phyloP scores from a whole-genome alignment of 64 coral and sea anemone species.

The Pachyseris speciosa region DNA sequence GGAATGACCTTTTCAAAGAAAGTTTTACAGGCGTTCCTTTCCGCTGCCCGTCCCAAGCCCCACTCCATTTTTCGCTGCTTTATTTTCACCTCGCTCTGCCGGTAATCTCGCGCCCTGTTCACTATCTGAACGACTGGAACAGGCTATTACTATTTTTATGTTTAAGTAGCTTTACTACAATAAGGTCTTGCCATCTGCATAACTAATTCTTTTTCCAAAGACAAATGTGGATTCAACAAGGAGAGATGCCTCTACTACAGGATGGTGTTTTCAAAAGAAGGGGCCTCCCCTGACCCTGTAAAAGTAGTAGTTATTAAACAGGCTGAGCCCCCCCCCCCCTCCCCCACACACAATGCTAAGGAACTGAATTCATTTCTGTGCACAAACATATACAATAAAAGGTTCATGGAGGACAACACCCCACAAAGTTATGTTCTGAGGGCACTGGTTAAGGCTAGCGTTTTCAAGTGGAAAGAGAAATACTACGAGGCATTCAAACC shows the following conservation, averaged over 20 bases:
- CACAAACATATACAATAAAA: constrained; percentile 17
- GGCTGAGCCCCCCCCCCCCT: not conserved
- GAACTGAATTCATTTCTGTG: constrained; percentile 44
- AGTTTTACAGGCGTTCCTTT: too few relatives aligned
- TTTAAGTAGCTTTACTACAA: too few relatives aligned
- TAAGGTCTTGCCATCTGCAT: too few relatives aligned
- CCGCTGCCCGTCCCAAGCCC: too few relatives aligned
- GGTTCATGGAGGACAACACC: constrained; percentile 28
- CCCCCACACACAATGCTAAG: constrained; percentile 8
- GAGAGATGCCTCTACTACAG: constrained; percentile 3
- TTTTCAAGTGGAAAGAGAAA: not conserved
- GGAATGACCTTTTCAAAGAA: too few relatives aligned
- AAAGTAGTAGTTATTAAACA: constrained; percentile 27
- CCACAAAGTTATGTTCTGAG: constrained; percentile 5
- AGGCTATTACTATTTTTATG: too few relatives aligned
- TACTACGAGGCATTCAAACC: not conserved
- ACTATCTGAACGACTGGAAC: too few relatives aligned
- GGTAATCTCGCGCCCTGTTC: too few relatives aligned
- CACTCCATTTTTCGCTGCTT: too few relatives aligned
- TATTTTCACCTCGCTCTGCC: too few relatives aligned
- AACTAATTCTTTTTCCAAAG: too few relatives aligned
- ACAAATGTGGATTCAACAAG: constrained; percentile 15
- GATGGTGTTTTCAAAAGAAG: constrained; percentile 6
- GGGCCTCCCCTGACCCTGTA: not conserved
- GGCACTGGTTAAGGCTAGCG: not conserved